Conservation (phyloP, 2,113 vertebrate species). For the Polyodon spathula region DNA sequence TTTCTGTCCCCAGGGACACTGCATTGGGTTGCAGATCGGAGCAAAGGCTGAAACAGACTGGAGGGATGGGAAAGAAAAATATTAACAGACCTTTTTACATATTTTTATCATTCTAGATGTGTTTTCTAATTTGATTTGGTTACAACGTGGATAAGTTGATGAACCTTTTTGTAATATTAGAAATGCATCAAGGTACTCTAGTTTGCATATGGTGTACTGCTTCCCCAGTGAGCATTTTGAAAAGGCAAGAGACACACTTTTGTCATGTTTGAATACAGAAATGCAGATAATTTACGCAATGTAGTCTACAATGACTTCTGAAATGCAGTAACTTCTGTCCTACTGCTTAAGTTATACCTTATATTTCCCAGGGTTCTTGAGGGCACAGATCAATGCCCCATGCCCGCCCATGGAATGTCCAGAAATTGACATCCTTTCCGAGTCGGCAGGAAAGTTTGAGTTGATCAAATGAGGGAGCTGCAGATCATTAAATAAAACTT, state of each 20-base stretch:
- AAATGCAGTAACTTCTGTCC: too few relatives aligned
- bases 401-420: conserved; percentile 90
- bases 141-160: too few relatives aligned
- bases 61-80: not conserved
- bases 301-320: too few relatives aligned
- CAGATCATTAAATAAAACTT: too few relatives aligned
- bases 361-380: conserved; percentile 85
- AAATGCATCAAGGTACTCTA: too few relatives aligned
- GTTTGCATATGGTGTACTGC: too few relatives aligned
- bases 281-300: not conserved
- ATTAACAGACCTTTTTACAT: too few relatives aligned
- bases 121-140: too few relatives aligned
- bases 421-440: conserved; percentile 75
- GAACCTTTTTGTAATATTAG: too few relatives aligned
- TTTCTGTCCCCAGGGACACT: conserved; percentile 93
- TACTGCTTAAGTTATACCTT: conserved; percentile 51
- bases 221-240: too few relatives aligned
- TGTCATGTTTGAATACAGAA: not conserved
- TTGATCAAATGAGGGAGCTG: conserved; percentile 81
- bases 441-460: conserved; percentile 74
- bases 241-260: too few relatives aligned
- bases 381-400: conserved; percentile 71
- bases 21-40: conserved; percentile 89
- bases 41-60: conserved; percentile 89
- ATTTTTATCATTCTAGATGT: too few relatives aligned